A percentile compares a stretch with the other conserved stretches of the same genome.
Conservation (phyloP, 1,140 invertebrate genomes). For the Bombus polaris region DNA sequence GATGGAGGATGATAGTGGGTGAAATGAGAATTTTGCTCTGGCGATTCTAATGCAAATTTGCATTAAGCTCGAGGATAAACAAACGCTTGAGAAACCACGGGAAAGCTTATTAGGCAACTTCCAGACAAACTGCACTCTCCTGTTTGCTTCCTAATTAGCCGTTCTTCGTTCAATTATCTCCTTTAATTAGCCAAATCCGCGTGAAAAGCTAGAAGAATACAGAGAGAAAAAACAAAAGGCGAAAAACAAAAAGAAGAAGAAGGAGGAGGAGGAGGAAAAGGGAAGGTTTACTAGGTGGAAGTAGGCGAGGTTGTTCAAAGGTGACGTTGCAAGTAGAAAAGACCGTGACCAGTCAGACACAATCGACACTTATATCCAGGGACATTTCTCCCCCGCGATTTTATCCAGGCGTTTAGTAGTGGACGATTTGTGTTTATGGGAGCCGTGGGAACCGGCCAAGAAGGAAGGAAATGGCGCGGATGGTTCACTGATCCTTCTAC, state of each 20-base stretch:
- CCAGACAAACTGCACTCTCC: too few relatives aligned
- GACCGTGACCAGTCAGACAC: not conserved
- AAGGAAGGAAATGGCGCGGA: not conserved
- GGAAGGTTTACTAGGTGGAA: not conserved
- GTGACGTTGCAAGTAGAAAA: not conserved
- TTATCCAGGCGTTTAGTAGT: not conserved
- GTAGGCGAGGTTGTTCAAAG: not conserved
- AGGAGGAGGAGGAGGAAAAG: not conserved
- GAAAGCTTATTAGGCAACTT: not conserved
- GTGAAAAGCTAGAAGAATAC: not conserved
- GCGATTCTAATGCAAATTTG: too few relatives aligned
- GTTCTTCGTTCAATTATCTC: not conserved
- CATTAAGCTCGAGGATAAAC: not conserved
- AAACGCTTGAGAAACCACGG: not conserved
- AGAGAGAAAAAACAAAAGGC: not conserved
- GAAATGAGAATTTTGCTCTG: too few relatives aligned
- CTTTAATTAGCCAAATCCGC: not conserved
- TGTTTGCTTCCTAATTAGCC: not conserved
- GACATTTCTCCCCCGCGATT: not conserved
- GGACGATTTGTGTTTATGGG: too few relatives aligned
- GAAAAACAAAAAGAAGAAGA: too few relatives aligned
- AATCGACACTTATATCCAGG: not conserved
- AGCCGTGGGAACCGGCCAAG: not conserved
- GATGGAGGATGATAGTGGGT: too few relatives aligned
- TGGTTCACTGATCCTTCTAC: not conserved